Evolutionary conservation across 2,888 invertebrate species (phyloP).

Genomic region (Augochlorella aurata): DNA sequence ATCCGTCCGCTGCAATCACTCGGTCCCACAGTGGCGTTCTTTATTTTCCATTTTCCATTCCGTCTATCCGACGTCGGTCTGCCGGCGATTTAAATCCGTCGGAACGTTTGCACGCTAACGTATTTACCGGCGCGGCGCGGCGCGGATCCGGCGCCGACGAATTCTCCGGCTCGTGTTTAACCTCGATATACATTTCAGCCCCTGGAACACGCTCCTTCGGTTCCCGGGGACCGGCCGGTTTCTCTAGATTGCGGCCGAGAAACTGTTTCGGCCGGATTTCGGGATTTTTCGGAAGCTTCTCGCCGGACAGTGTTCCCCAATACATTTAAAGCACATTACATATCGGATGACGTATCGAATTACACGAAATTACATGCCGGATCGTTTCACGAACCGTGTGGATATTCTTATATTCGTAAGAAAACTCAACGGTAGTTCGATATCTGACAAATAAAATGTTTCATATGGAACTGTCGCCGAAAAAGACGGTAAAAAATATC

Average conservation of each 20-base stretch:
- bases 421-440: too few relatives aligned
- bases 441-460: too few relatives aligned
- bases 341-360: too few relatives aligned
- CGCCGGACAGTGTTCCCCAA: too few relatives aligned
- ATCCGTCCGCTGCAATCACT: slow-evolving; percentile 16
- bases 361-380: too few relatives aligned
- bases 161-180: slow-evolving; percentile 17
- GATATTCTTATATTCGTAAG: too few relatives aligned
- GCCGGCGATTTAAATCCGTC: slow-evolving; percentile 24
- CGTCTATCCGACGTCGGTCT: slow-evolving; percentile 25
- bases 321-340: too few relatives aligned
- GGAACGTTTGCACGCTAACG: slow-evolving; percentile 31
- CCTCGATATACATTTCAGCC: slow-evolving; percentile 20
- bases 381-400: too few relatives aligned
- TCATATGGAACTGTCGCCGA: too few relatives aligned
- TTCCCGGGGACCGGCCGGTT: not conserved
- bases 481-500: too few relatives aligned
- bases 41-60: slow-evolving; percentile 24
- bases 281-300: too few relatives aligned
- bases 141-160: slow-evolving; percentile 8
- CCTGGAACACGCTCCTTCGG: not conserved
- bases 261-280: not conserved
- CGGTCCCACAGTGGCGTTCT: slow-evolving; percentile 6
- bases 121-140: slow-evolving; percentile 19
- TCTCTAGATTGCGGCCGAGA: not conserved